Evolutionary conservation across 2,797 vertebrate genomes (phyloP), one percentile per base, ranked within the genome.

Genomic region (Darevskia mixta): DNA sequence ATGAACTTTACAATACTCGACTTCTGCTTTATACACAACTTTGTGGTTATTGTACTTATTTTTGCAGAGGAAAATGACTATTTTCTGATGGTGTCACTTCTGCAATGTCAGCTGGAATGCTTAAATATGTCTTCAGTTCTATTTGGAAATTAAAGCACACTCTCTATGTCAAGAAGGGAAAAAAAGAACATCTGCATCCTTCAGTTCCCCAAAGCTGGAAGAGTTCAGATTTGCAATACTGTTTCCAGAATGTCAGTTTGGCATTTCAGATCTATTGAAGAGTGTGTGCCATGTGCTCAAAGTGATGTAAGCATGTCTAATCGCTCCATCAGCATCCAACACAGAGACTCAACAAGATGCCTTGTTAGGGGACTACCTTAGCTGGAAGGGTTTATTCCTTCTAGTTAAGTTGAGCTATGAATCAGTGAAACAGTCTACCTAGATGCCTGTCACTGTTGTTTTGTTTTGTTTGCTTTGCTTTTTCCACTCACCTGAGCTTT

Each of bases 371-470:
- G 61, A 38, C 71, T 58, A 71, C 35, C 66, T 85, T 78, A 43
- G 27, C 25, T 35, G 83, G 82, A 73, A 91, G 80, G 8, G 18
- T 55, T 90, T 82, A 81, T 90, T 85, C 75, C 45, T 86, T 89
- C 87, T 88, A 85, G 27, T 13, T 76, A 81, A 76, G 38, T 45
- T 79, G 76, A 81, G 49, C 79, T 86, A 88, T 38, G 35, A 49
- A 55, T 83, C 78, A 55, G 61, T 27, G 41, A 64, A 89, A 66
- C 85, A 17, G 6, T 83, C 83, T 85, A 45, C 69, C 83, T 91
- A 88, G 73, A 86, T 80, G 90, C 86, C 76, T 93, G 89, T 88
- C 85, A 86, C 29, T 58, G 83, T 64, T 64, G 61, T 66, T 32
- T 45, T 25, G 77, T 66, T 23, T 35, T 49, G 82, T 64, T 23